Percentiles rank a stretch among this genome's conserved stretches.
Evolutionary conservation across 2,113 vertebrate genomes (phyloP).

Genomic region (Dromiciops gliroides): DNA sequence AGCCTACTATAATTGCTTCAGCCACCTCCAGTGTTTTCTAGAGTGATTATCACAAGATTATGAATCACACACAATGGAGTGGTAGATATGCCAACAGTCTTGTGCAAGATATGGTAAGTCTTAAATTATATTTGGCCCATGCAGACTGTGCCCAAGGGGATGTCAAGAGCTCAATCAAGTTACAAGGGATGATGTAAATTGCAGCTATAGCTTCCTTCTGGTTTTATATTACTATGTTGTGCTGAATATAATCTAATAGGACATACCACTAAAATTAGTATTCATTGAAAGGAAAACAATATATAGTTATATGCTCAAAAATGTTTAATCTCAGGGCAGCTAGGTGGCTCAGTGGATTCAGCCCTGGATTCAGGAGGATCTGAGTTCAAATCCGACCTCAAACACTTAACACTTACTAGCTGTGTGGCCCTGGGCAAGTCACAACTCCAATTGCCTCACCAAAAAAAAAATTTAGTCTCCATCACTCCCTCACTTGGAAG

Average conservation of each 20-base stretch:
- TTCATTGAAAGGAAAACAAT: neutral
- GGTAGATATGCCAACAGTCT: slow-evolving; percentile 48
- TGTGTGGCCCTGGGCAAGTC: no score
- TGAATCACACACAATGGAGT: slow-evolving; percentile 55
- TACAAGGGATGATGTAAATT: neutral
- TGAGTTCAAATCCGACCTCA: no score
- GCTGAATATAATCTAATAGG: neutral
- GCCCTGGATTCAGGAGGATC: no score
- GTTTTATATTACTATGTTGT: neutral
- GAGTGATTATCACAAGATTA: slow-evolving; percentile 31
- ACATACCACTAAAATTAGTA: neutral
- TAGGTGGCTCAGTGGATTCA: no score
- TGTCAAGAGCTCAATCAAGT: neutral
- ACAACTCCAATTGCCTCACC: no score
- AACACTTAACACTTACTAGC: no score
- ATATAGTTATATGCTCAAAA: neutral
- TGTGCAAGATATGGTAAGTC: slow-evolving; percentile 52
- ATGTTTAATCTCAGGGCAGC: neutral
- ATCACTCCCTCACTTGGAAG: neutral
- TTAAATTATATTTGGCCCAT: slow-evolving; percentile 40
- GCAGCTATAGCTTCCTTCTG: neutral
- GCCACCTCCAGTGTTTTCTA: slow-evolving; percentile 36
- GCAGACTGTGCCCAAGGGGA: slow-evolving; percentile 2
- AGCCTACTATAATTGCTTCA: slow-evolving; percentile 53
- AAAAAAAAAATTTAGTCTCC: neutral